Conservation (phyloP, 2,113 vertebrate species). For the Rhea pennata region DNA sequence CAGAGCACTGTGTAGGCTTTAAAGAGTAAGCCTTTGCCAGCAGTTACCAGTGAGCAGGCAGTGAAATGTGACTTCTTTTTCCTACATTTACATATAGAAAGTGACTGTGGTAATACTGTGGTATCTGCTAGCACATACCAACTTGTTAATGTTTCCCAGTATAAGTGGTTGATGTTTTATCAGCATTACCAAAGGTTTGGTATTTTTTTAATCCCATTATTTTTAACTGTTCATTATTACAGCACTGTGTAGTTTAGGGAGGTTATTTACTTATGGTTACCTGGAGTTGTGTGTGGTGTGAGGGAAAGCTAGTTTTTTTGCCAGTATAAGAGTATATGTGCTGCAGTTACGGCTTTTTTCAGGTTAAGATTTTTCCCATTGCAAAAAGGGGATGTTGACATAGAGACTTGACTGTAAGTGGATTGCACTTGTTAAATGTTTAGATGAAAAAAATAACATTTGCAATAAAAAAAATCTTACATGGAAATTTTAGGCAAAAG, state of each 20-base stretch:
- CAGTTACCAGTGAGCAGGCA: neutral
- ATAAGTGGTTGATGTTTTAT: neutral
- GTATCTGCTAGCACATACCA: neutral
- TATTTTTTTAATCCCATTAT: neutral
- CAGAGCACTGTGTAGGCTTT: neutral
- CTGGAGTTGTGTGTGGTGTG: neutral
- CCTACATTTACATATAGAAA: neutral
- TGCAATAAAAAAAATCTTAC: neutral
- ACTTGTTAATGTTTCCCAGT: neutral
- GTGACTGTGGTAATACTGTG: neutral
- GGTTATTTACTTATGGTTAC: neutral
- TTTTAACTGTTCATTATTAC: slow-evolving; percentile 20
- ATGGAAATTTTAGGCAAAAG: neutral
- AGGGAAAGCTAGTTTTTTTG: neutral
- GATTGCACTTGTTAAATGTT: slow-evolving; percentile 16
- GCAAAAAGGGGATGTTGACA: neutral
- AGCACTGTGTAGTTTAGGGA: neutral
- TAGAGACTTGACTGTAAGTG: neutral
- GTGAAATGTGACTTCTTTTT: neutral
- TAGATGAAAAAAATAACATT: slow-evolving; percentile 1
- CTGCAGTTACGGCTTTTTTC: neutral
- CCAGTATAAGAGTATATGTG: neutral
- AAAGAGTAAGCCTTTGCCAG: neutral
- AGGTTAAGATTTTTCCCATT: neutral
- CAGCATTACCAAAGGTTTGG: neutral